phyloP scores from a whole-genome alignment of 2,797 vertebrate species.

The Tragelaphus eurycerus region DNA sequence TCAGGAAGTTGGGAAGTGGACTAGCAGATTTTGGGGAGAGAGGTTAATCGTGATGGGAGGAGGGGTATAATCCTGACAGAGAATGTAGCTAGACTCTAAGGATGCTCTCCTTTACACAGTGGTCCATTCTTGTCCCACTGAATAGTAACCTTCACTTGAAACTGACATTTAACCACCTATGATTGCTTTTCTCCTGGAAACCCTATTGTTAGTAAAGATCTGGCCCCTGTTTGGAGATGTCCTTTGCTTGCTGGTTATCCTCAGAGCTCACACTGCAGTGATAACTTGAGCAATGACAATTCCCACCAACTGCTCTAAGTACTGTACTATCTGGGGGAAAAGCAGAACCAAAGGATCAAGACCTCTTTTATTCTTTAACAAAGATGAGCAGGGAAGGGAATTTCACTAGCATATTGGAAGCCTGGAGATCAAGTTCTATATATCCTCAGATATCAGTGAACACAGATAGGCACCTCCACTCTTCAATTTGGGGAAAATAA shows the following conservation, averaged over 20 bases:
- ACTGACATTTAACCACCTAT: background rate
- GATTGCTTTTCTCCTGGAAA: background rate
- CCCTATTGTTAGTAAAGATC: background rate
- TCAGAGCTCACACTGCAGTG: background rate
- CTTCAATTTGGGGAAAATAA: background rate
- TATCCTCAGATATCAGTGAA: background rate
- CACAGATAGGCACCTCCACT: background rate
- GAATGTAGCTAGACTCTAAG: background rate
- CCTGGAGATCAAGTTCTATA: background rate
- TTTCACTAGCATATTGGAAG: background rate
- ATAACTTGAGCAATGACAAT: background rate
- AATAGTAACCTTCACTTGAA: background rate
- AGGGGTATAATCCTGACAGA: background rate
- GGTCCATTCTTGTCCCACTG: background rate
- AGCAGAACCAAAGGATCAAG: background rate
- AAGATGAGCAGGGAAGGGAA: background rate
- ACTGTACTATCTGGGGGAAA: fast-evolving
- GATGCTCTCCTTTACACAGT: no score
- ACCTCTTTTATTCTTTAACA: background rate
- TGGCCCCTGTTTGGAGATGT: background rate
- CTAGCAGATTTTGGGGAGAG: background rate
- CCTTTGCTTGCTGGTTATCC: background rate
- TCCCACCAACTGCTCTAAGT: background rate
- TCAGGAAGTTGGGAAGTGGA: background rate
- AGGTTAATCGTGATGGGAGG: fast-evolving